These are phyloP conservation scores for Equus quagga DNA, from an alignment of 2,113 vertebrate species.

Conservation along the genomic window DNA sequence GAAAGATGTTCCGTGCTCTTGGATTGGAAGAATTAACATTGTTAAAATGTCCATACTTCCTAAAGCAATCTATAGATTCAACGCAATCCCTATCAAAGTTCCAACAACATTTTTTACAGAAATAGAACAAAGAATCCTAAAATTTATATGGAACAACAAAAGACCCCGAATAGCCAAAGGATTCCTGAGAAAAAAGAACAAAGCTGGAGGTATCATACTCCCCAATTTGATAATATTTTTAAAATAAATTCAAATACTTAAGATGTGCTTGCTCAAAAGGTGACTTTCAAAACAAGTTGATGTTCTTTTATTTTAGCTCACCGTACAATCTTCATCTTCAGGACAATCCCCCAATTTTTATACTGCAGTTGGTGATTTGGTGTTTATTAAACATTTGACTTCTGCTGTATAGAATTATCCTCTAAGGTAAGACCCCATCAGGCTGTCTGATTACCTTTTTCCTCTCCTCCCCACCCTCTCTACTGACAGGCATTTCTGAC, in stretches of 20 bases:
- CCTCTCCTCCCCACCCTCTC: fast-evolving
- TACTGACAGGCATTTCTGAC: background rate
- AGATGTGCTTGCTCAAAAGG: background rate
- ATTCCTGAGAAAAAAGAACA: too few species aligned
- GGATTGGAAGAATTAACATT: too few species aligned
- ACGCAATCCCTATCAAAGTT: too few species aligned
- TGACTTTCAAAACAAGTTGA: background rate
- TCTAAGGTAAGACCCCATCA: background rate
- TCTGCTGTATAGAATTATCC: background rate
- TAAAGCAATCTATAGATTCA: too few species aligned
- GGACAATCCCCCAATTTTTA: background rate
- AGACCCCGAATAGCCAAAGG: too few species aligned
- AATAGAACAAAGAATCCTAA: too few species aligned
- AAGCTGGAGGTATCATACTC: too few species aligned
- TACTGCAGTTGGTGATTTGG: background rate
- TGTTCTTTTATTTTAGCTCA: background rate
- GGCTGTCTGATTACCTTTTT: background rate
- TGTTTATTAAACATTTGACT: background rate
- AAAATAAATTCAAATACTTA: background rate
- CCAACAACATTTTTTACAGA: too few species aligned
- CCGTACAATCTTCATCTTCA: background rate
- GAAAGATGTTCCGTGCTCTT: too few species aligned
- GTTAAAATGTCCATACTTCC: too few species aligned
- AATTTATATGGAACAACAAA: too few species aligned
- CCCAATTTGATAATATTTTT: background rate